Evolutionary conservation across 2,797 vertebrate genomes (phyloP), one percentile per base, ranked within the genome.

Genomic region (Chrysocyon brachyurus): DNA sequence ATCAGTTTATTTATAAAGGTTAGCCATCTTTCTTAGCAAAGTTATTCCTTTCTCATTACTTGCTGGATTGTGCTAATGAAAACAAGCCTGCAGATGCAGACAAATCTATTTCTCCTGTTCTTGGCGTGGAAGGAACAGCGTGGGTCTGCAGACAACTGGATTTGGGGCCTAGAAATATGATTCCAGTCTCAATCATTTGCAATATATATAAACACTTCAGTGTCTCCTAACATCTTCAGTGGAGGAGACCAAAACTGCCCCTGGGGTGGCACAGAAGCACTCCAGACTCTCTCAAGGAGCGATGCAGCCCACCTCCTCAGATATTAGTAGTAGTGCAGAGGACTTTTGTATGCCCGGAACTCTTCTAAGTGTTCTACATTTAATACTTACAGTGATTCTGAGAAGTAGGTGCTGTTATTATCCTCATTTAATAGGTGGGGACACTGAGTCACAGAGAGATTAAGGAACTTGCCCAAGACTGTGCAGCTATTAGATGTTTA

Each of bases 1-100:
- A 93, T 96, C 93, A 87, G 81, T 94, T 96, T 97, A 88, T 95
- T 96, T 97, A 75, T 90, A 93, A 97, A 92, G 85, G 17, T 92
- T 95, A 92, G 61, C 66, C 77, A 92, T 97, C 33, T 95, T 96
- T 95, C 90, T 90, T 75, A 88, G 81, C 24, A 64, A 90, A 95
- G 72, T 92, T 92, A 85, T 82, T 91, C 14, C 90, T 96, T 91
- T 89, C 84, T 95, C 66, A 78, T 90, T 96, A 91, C 52, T 95
- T 90, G 52, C 84, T 96, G 59, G 56, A 56, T 95, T 95, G 77
- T 91, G 87, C 12, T 90, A 68, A 92, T 92, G 75, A 94, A 92
- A 40, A 36, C 28, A 21, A 79, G 64, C 14, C 70, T 91, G 3
- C n/a, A 36, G 33, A n/a, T 66, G 31, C 91, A 77, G 21, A 63